Evolutionary conservation across 2,888 invertebrate species (phyloP).

Genomic region (Drosophila subquinaria): DNA sequence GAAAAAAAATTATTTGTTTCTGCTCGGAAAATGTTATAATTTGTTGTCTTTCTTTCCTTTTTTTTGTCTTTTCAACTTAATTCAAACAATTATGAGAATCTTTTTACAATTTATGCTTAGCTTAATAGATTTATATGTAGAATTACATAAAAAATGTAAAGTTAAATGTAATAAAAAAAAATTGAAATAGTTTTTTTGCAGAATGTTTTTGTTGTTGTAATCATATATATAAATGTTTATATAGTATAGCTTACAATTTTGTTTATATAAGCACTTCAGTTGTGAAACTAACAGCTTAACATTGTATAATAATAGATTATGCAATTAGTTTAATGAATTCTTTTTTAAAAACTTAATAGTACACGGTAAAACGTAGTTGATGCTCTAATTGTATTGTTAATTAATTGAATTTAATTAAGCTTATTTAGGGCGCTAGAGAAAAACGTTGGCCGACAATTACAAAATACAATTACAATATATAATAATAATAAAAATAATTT

Average conservation of each 20-base stretch:
- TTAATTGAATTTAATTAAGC: slow-evolving; percentile 21
- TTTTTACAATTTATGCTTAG: slow-evolving; percentile 80
- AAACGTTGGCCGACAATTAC: slow-evolving; percentile 48
- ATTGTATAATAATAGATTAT: slow-evolving; percentile 35
- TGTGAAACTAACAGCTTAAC: slow-evolving; percentile 58
- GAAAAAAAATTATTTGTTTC: slow-evolving; percentile 37
- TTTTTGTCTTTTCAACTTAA: slow-evolving; percentile 49
- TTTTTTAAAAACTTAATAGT: slow-evolving; percentile 55
- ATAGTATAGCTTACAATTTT: slow-evolving; percentile 70
- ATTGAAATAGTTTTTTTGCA: slow-evolving; percentile 54
- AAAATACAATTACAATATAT: slow-evolving; percentile 39
- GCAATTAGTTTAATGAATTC: slow-evolving; percentile 42
- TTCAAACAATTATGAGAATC: slow-evolving; percentile 76
- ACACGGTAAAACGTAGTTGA: slow-evolving; percentile 47
- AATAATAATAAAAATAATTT: slow-evolving; percentile 66
- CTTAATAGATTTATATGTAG: slow-evolving; percentile 55
- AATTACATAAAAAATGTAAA: slow-evolving; percentile 50
- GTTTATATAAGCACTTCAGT: slow-evolving; percentile 79
- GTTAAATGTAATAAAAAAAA: slow-evolving; percentile 44
- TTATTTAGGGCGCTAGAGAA: slow-evolving; percentile 29
- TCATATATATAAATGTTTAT: slow-evolving; percentile 8
- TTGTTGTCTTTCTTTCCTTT: slow-evolving; percentile 19
- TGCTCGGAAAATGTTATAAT: slow-evolving; percentile 11
- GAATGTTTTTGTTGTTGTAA: slow-evolving; percentile 43
- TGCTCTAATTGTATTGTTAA: slow-evolving; percentile 27